phyloP scores from a whole-genome alignment of 2,797 vertebrate genomes.

The Cynodonichthys magdalenae region DNA sequence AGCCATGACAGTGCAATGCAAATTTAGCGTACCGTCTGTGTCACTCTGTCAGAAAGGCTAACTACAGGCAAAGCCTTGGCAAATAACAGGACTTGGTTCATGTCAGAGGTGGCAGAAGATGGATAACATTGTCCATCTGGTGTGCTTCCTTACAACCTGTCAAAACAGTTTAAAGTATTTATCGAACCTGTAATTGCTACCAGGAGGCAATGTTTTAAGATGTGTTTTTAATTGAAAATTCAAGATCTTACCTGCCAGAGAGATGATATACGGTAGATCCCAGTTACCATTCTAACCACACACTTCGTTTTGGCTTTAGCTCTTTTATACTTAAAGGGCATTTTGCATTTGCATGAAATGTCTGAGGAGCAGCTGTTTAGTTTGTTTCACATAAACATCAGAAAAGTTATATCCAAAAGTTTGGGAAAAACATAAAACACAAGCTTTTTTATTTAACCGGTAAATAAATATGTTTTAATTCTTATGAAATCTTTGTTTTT shows the following conservation, averaged over 20 bases:
- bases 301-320: neutral
- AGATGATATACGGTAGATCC: neutral
- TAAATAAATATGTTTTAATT: too few species aligned
- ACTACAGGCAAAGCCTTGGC: conserved; percentile 33
- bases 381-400: conserved; percentile 56
- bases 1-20: conserved; percentile 1
- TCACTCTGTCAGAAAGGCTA: conserved; percentile 16
- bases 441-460: neutral
- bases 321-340: conserved; percentile 16
- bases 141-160: conserved; percentile 25
- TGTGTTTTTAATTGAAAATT: conserved; percentile 49
- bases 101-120: conserved; percentile 37
- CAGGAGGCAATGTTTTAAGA: conserved; percentile 30
- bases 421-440: neutral
- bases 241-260: conserved; percentile 28
- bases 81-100: conserved; percentile 4
- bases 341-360: conserved; percentile 10
- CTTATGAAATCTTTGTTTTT: too few species aligned
- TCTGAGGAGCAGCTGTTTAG: conserved; percentile 4
- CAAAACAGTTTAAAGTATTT: conserved; percentile 34
- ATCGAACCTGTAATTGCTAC: conserved; percentile 31
- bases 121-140: conserved; percentile 51
- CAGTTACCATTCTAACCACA: neutral
- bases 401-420: neutral
- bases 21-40: conserved; percentile 30